phyloP scores from a whole-genome alignment of 2,888 invertebrate genomes.

The Trilocha varians region DNA sequence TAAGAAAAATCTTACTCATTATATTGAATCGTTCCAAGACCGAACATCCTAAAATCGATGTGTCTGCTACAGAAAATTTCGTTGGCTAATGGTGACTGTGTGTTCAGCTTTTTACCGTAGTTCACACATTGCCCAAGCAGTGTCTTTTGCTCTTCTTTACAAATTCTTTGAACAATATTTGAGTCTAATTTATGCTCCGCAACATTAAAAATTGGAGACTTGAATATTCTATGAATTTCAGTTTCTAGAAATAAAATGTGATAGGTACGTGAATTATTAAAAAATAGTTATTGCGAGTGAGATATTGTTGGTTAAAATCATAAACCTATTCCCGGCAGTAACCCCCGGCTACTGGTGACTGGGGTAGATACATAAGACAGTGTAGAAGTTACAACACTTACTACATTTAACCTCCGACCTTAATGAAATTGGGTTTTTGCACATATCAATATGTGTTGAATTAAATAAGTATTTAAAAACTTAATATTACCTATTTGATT shows the following conservation, averaged over 20 bases:
- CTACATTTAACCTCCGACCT: too few species aligned
- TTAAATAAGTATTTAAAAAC: too few species aligned
- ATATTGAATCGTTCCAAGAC: slow-evolving; percentile 49
- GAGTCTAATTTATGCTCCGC: slow-evolving; percentile 37
- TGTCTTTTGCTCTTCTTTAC: slow-evolving; percentile 18
- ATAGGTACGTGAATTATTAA: too few species aligned
- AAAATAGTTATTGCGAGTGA: slow-evolving; percentile 7
- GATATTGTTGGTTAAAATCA: too few species aligned
- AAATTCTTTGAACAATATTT: slow-evolving; percentile 14
- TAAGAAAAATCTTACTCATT: slow-evolving; percentile 17
- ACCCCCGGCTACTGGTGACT: too few species aligned
- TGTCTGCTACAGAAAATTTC: slow-evolving; percentile 49
- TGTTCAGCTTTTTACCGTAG: slow-evolving; percentile 49
- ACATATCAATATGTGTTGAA: too few species aligned
- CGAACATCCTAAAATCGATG: slow-evolving; percentile 64
- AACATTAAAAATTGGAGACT: slow-evolving; percentile 66
- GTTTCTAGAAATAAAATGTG: too few species aligned
- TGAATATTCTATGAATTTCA: slow-evolving; percentile 70
- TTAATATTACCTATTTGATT: slow-evolving; percentile 66
- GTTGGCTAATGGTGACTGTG: slow-evolving; percentile 61
- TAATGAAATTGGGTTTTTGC: too few species aligned
- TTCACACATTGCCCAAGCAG: slow-evolving; percentile 53
- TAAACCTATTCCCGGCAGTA: too few species aligned
- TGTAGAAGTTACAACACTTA: too few species aligned
- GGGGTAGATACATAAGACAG: too few species aligned